A percentile compares a stretch with the other conserved stretches of the same genome.
phyloP scores from a whole-genome alignment of 1,140 invertebrate genomes.

The Platyscapa corneri region DNA sequence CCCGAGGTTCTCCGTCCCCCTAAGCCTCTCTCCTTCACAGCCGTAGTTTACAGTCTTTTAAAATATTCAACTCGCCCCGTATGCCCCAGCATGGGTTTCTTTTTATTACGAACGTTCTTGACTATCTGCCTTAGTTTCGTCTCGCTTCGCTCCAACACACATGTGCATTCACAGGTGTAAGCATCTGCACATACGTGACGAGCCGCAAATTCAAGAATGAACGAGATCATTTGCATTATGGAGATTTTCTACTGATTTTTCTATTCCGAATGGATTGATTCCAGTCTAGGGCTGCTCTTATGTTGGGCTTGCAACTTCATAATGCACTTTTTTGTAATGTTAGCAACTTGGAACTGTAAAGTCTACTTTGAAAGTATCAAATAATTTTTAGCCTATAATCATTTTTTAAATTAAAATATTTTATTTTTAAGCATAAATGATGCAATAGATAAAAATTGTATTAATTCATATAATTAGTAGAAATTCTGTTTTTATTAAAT shows the following conservation, averaged over 20 bases:
- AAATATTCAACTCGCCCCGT: constrained; percentile 24
- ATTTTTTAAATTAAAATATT: not conserved
- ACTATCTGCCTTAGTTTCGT: not conserved
- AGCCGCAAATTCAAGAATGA: too few relatives aligned
- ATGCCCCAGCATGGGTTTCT: not conserved
- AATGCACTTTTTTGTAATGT: too few relatives aligned
- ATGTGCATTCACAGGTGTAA: not conserved
- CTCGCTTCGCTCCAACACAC: not conserved
- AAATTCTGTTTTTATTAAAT: too few relatives aligned
- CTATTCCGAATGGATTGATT: too few relatives aligned
- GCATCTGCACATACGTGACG: not conserved
- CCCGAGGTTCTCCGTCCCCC: not conserved
- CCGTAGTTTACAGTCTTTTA: constrained; percentile 19
- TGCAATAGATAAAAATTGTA: too few relatives aligned
- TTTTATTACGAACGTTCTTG: not conserved
- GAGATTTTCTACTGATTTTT: not conserved
- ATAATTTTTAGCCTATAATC: not conserved
- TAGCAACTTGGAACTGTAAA: not conserved
- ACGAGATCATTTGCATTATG: not conserved
- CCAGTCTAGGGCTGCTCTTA: too few relatives aligned
- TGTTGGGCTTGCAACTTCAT: too few relatives aligned
- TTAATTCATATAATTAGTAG: too few relatives aligned
- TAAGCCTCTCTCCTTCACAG: not conserved
- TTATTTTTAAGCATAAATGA: not conserved
- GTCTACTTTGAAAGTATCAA: not conserved